Base-by-base conservation (phyloP, 2,113 vertebrate genomes). In the Gadus chalcogrammus region DNA sequence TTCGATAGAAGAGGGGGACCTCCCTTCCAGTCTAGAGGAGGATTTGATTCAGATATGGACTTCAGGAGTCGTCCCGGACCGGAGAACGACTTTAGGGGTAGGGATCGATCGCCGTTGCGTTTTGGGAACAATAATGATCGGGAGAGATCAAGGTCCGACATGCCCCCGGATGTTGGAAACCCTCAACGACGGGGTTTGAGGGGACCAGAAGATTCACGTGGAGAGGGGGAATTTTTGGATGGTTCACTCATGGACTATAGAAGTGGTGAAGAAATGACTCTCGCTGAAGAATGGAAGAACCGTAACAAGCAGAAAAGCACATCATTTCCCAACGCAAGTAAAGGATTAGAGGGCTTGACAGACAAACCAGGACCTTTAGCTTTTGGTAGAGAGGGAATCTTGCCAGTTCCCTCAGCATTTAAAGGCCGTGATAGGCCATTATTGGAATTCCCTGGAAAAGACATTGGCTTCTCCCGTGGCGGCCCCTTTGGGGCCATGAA, bases 1-100 rank as follows among this genome's bases (percentile, higher is more conserved):
- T 94, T 92, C 83, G 95, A 96, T 75, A 89, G 88, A 82, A 92
- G 94, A 87, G 93, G 93, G 68, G 84, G 92, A 17, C 91, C 92
- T 75, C 84, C 93, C 13, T 78, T 90, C 42, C 89, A 87, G 79
- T 66, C 79, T 31, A 91, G 91, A 84, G 89, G 86, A 60, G 84
- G 85, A 71, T 93, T 92, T 90, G 85, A 91, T 28, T 92, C 92
- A 52, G 90, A 95, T 84, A 90, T 93, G 88, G 95, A 98, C 87
- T 94, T 96, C 84, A 92, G 94, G 84, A 94, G 94, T 66, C 95
- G 93, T 42, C 93, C 93, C 58, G 92, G 91, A 76, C 89, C 92
- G 62, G 72, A 91, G 1, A 27, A 84, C 83, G 94, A 97, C 77
- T 90, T 89, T 61, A 78, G 79, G 70, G 79, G 67, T 72, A 89